Base-by-base conservation (phyloP, 1,140 invertebrate species). In the Oryctes rhinoceros region DNA sequence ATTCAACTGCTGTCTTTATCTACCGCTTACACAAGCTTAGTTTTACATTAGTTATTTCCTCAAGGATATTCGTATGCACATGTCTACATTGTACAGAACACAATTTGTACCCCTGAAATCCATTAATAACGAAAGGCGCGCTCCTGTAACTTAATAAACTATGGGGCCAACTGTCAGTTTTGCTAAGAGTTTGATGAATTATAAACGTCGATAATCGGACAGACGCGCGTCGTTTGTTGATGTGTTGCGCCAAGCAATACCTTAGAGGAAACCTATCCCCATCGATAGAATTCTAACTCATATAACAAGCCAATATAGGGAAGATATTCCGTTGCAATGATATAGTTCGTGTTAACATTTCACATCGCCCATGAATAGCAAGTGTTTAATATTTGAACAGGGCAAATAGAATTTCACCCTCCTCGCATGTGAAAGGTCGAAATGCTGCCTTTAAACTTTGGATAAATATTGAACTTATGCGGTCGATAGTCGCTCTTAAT, bases 341-440 rank as follows among this genome's bases (percentile, higher is more conserved):
- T 24, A 24, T 7, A 4, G 65, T 71, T 71, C 65, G 65, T 71
- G 65, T 71, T 71, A 71, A 71, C 65, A 71, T 71, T 71, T 71
- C 65, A 71, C 65, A 71, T 71, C 65, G 65, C 24, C 18, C 65
- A 71, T 37, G 24, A 71, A 71, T 71, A 15, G 65, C 65, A 71
- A 71, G 65, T 71, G 65, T 71, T 71, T 71, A 71, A 71, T 71
- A 35, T 71, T 71, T 71, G 65, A 71, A 71, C 65, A 71, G 65
- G 65, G 20, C 65, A 71, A 71, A 71, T 71, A 71, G 65, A 71
- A 71, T 71, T 71, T 71, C 65, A 71, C 65, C 65, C 65, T 71
- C 65, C 20, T 71, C 65, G 20, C 24, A 71, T 30, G 65, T 37
- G 65, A 71, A 71, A 71, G 65, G 65, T 71, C 65, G 65, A 71